phyloP scores from a whole-genome alignment of 2,113 vertebrate species.

The Trochalopteron elliotii region DNA sequence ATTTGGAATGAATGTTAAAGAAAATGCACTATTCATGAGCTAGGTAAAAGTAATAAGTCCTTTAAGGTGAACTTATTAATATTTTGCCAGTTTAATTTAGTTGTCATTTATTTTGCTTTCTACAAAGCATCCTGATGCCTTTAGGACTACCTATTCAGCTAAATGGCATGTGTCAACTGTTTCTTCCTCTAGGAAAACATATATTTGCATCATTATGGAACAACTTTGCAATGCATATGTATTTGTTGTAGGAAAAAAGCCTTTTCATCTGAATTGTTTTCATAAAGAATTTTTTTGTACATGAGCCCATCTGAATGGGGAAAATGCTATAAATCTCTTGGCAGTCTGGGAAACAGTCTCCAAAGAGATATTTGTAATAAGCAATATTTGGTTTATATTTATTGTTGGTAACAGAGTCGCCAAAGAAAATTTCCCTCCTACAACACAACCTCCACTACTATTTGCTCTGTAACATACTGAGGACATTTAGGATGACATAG shows the following conservation, averaged over 20 bases:
- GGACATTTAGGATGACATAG: background rate
- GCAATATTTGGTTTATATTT: conserved; percentile 33
- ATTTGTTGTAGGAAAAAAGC: background rate
- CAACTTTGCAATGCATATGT: background rate
- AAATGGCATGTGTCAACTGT: background rate
- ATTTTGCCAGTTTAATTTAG: background rate
- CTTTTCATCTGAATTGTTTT: background rate
- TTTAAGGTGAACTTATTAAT: background rate
- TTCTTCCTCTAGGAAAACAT: background rate
- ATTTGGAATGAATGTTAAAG: background rate
- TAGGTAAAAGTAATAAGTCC: background rate
- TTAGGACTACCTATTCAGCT: background rate
- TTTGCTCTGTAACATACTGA: background rate
- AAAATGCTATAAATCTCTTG: conserved; percentile 24
- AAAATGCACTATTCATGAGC: background rate
- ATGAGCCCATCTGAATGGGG: background rate
- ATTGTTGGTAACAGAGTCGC: background rate
- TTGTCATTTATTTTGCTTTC: background rate
- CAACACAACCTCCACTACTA: background rate
- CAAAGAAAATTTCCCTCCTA: conserved; percentile 3
- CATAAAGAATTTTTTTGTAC: background rate
- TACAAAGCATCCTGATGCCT: background rate
- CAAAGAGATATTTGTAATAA: conserved; percentile 29
- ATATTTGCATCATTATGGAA: background rate
- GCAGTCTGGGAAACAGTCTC: conserved; percentile 1